Conservation (phyloP, 2,888 invertebrate species). For the Drosophila parthenogenetica region DNA sequence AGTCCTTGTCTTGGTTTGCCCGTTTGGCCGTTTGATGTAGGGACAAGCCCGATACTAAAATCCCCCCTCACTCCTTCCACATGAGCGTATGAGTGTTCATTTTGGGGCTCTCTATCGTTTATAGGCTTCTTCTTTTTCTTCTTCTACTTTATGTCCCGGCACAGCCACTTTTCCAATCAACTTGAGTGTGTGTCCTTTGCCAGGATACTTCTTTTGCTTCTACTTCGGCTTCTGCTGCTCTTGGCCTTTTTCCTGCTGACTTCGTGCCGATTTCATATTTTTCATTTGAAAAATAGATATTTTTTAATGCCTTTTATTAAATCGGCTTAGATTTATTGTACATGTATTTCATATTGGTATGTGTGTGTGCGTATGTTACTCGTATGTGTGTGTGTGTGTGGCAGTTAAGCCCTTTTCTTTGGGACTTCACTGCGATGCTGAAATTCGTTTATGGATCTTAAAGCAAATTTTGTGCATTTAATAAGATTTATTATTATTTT, state of each 20-base stretch:
- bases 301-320: conserved; percentile 81
- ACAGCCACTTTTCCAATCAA: conserved; percentile 74
- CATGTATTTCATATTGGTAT: conserved; percentile 51
- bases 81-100: conserved; percentile 58
- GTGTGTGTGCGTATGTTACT: not conserved
- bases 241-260: conserved; percentile 61
- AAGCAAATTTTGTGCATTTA: conserved; percentile 61
- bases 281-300: conserved; percentile 75
- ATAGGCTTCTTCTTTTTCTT: conserved; percentile 45
- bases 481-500: conserved; percentile 67
- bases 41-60: conserved; percentile 31
- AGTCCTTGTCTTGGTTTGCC: conserved; percentile 26
- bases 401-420: conserved; percentile 59
- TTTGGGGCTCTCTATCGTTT: conserved; percentile 53
- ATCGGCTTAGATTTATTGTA: conserved; percentile 79
- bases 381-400: conserved; percentile 32
- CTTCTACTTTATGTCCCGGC: conserved; percentile 33
- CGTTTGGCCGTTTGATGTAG: conserved; percentile 43
- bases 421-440: conserved; percentile 48
- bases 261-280: conserved; percentile 73
- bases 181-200: conserved; percentile 63
- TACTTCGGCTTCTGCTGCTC: conserved; percentile 39
- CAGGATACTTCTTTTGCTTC: conserved; percentile 18
- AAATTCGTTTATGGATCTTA: conserved; percentile 72
- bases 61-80: not conserved